Base-by-base conservation (phyloP, 2,797 vertebrate species). In the Tapirus indicus region DNA sequence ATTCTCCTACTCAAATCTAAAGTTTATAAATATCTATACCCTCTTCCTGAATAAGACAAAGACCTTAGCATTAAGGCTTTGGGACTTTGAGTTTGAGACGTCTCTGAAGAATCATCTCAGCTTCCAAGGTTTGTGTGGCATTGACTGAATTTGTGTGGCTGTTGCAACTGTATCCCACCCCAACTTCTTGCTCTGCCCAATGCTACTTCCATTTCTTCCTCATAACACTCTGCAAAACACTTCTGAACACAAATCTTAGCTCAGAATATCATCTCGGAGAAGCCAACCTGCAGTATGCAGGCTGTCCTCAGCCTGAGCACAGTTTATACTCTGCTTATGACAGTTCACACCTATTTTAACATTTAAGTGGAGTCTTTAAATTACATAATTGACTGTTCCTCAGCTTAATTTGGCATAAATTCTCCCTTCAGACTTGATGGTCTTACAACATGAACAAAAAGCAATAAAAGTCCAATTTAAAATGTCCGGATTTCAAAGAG, bases 401-500 rank as follows among this genome's bases (percentile, higher is more conserved):
- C n/a, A 25, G 54, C 88, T 88, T 88, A n/a, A 93, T 93, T 90
- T 96, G 95, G 66, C 89, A 41, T n/a, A 93, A 66, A 25, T 29
- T 94, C 38, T 75, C 23, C 25, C 88, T 64, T 74, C 44, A 97
- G 91, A 94, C 17, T 87, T 58, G 17, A 78, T 2, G 5, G 8
- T 35, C 8, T 88, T 74, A 71, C 13, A 69, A 44, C 4, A 79
- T 44, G 12, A 93, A 75, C 29, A 66, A 62, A 83, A 96, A 84
- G 6, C 17, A 95, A 21, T 75, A 87, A 77, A 91, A n/a, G 25
- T 32, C 25, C 17, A 23, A 56, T 1, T 92, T 97, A 44, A 41
- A 77, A 66, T 93, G n/a, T 7, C 11, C 87, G 82, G 14, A 52
- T 27, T 85, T 98, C 72, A 6, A 89, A 97, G 82, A 97, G 49